Base-by-base conservation (phyloP, 92 coral and sea anemone genomes). In the Palythoa heliodiscus region DNA sequence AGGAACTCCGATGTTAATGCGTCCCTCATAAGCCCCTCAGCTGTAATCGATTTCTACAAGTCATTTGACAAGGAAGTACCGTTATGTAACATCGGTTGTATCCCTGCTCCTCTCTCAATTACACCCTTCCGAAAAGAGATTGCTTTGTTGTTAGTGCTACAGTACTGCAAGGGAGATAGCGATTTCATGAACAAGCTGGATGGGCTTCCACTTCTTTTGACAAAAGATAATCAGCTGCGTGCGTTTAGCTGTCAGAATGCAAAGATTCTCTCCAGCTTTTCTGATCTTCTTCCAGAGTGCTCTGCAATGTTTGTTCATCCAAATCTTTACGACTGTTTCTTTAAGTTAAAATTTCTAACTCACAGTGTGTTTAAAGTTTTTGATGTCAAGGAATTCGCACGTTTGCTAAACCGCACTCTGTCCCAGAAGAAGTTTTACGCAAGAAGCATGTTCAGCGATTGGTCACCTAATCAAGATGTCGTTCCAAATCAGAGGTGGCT, bases 201-300 rank as follows among this genome's bases (percentile, higher is more conserved):
- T 38, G 98, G 92, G 11, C 90, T 93, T 29, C 98, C 98, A 17
- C 82, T 95, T 73, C 92, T 95, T 25, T 87, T 95, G 76, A 95
- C 98, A 1, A 89, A 92, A 61, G 98, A 95, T 83, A 52, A 89
- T 20, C 19, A 47, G 4, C 82, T 95, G 23, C 88, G 91, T 16
- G 74, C 70, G 47, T 93, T 90, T 68, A 78, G 88, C 70, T 35
- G 61, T 6, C 16, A 48, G 6, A 3, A 74, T 11, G 89, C 91
- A 17, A 90, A 85, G 66, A 87, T 92, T 70, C 61, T 91, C 5
- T 90, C 94, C 25, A 58, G 84, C 2, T 90, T 82, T 88, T 53
- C 25, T 9, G 89, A 93, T 13, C 19, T 95, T 11, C 53, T 93
- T 35, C 97, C 97, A 17, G 53, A 84, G 14, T 92, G 90, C 35